These are phyloP conservation scores for Lepidochitona cinerea DNA, from an alignment of 2,888 invertebrate genomes.

Conservation along the genomic window DNA sequence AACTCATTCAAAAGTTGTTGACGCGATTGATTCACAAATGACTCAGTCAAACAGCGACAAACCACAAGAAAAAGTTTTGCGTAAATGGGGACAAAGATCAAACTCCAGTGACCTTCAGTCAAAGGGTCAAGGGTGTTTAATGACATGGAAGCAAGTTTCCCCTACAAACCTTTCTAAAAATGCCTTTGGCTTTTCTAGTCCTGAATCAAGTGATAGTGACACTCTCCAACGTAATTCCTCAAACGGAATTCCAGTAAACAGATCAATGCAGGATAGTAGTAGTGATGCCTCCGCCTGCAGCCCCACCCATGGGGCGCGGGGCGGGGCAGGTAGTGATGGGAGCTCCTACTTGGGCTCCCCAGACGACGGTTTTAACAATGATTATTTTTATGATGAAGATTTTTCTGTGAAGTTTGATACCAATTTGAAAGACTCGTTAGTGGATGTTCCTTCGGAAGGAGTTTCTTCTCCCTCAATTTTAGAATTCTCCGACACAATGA, in stretches of 20 bases:
- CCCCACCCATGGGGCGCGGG: slow-evolving; percentile 4
- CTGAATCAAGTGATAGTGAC: slow-evolving; percentile 23
- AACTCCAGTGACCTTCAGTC: slow-evolving; percentile 15
- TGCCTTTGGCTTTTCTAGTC: slow-evolving; percentile 23
- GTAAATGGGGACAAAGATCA: slow-evolving; percentile 20
- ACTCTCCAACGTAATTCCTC: not conserved
- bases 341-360: slow-evolving; percentile 22
- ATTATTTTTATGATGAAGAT: slow-evolving; percentile 69
- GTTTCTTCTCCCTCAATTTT: slow-evolving; percentile 35
- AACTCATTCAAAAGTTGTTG: slow-evolving; percentile 2
- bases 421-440: slow-evolving; percentile 51
- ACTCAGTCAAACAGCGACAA: not conserved
- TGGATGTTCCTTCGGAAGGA: slow-evolving; percentile 33
- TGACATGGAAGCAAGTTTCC: slow-evolving; percentile 56
- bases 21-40: not conserved
- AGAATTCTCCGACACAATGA: slow-evolving; percentile 48
- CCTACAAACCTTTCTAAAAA: slow-evolving; percentile 37
- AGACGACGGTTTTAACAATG: slow-evolving; percentile 64
- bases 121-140: slow-evolving; percentile 7
- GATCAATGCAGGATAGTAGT: not conserved
- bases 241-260: too few relatives aligned
- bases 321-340: slow-evolving; percentile 16
- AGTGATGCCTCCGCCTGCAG: not conserved
- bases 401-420: slow-evolving; percentile 63
- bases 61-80: slow-evolving; percentile 24